Evolutionary conservation across 2,888 invertebrate species (phyloP), one percentile per base, ranked within the genome.

Genomic region (Lycophotia porphyrea): DNA sequence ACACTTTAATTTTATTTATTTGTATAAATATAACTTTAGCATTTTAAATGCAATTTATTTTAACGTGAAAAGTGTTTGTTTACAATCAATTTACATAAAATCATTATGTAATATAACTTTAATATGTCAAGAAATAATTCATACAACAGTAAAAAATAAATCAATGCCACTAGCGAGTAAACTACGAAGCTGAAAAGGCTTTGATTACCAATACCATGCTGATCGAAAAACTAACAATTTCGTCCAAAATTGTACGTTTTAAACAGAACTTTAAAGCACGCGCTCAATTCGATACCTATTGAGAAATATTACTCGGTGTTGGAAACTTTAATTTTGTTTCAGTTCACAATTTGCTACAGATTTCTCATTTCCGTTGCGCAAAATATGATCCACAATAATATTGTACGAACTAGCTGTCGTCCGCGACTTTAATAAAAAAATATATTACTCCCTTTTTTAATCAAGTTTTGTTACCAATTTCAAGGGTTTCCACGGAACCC

Each of bases 341-440:
- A 58, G 27, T 66, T 70, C 44, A 55, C 52, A 34, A 61, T 66
- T 81, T 42, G 27, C 9, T 39, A 52, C 60, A 39, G 49, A 76
- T 67, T 81, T 80, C 21, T 71, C 66, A 81, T 76, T 76, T 70
- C 82, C 76, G 76, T n/a, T 36, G 11, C 1, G 47, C 15, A 18
- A 68, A 65, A 34, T 36, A 66, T 47, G 60, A 75, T 81, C 27
- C 18, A 55, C 18, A 65, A 39, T 70, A 64, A 52, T n/a, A 63
- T 66, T 44, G n/a, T n/a, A n/a, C n/a, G n/a, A n/a, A n/a, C n/a
- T n/a, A n/a, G n/a, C n/a, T n/a, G n/a, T n/a, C n/a, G n/a, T n/a
- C n/a, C n/a, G n/a, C n/a, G n/a, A n/a, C n/a, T n/a, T n/a, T n/a
- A n/a, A n/a, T n/a, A n/a, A n/a, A n/a, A n/a, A n/a, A n/a, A n/a